These are phyloP conservation scores for Apis florea DNA, from an alignment of 1,140 invertebrate species.

Conservation along the genomic window DNA sequence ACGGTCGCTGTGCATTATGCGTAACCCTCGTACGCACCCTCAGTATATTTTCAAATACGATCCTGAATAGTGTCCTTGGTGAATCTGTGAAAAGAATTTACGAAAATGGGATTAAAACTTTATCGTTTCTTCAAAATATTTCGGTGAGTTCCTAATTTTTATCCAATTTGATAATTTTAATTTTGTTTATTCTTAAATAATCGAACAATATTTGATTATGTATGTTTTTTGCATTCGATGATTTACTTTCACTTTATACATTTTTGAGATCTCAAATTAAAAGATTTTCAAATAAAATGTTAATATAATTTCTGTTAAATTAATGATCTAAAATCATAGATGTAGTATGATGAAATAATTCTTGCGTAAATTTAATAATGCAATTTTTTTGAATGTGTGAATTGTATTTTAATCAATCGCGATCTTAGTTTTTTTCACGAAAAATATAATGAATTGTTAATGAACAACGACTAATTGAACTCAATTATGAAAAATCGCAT, in stretches of 20 bases:
- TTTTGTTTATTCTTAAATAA: neutral
- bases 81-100: neutral
- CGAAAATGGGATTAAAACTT: conserved; percentile 12
- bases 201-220: neutral
- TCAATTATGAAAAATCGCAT: conserved; percentile 3
- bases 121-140: conserved; percentile 6
- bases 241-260: too few species aligned
- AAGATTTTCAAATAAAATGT: neutral
- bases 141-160: conserved; percentile 13
- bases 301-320: neutral
- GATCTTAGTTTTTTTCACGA: neutral
- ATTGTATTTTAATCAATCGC: conserved; percentile 12
- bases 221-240: neutral
- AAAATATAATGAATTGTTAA: neutral
- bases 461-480: neutral
- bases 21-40: conserved; percentile 52
- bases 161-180: neutral
- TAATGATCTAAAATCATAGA: neutral
- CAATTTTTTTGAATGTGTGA: neutral
- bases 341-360: neutral
- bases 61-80: neutral
- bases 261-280: neutral
- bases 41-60: conserved; percentile 35
- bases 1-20: conserved; percentile 58
- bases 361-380: neutral